phyloP scores from a whole-genome alignment of 2,113 vertebrate genomes.

The Thalassoma bifasciatum region DNA sequence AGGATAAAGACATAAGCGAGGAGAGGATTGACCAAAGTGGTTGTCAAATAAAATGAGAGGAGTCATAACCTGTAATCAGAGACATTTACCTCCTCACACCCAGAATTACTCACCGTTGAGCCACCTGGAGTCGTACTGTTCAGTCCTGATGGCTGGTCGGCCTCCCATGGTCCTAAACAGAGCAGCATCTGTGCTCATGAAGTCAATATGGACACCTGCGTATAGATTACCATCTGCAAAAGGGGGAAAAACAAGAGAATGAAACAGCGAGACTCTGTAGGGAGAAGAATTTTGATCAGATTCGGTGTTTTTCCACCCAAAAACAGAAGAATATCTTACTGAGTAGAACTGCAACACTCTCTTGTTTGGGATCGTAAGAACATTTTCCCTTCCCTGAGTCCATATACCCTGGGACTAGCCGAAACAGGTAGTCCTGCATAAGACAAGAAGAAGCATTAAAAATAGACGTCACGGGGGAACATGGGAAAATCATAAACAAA shows the following conservation, averaged over 20 bases:
- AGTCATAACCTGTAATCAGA: conserved; percentile 67
- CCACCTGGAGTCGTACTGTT: conserved; percentile 90
- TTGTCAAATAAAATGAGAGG: conserved; percentile 63
- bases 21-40: conserved; percentile 55
- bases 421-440: conserved; percentile 87
- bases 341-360: conserved; percentile 84
- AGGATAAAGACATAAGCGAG: conserved; percentile 52
- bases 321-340: conserved; percentile 72
- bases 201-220: conserved; percentile 89
- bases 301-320: not conserved
- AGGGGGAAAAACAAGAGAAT: not conserved
- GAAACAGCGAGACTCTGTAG: not conserved
- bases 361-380: conserved; percentile 87
- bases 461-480: conserved; percentile 65
- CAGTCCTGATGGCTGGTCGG: conserved; percentile 84
- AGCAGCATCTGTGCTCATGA: conserved; percentile 90
- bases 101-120: conserved; percentile 85
- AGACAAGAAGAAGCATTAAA: conserved; percentile 50
- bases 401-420: conserved; percentile 83
- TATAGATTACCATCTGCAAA: conserved; percentile 86
- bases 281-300: not conserved
- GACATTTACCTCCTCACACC: conserved; percentile 54
- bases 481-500: conserved; percentile 68
- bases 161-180: conserved; percentile 88
- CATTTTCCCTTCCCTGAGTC: conserved; percentile 89